Conservation (phyloP, 2,888 invertebrate genomes). For the Monochamus alternatus region DNA sequence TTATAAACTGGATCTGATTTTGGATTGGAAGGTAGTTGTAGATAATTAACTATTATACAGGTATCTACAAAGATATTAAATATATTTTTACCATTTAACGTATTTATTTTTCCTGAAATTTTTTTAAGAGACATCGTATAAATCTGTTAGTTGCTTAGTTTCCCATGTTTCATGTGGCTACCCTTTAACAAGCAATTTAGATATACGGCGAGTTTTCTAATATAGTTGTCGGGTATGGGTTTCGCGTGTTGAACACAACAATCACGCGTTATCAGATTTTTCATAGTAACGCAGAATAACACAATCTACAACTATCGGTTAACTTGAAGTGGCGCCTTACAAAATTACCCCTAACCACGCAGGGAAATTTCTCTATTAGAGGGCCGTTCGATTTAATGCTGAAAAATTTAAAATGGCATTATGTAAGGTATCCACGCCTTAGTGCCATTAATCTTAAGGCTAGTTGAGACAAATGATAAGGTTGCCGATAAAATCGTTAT, state of each 20-base stretch:
- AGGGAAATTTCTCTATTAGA: slow-evolving; percentile 59
- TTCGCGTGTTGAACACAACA: slow-evolving; percentile 49
- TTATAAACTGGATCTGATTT: no score
- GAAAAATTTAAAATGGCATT: not conserved
- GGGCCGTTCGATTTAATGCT: slow-evolving; percentile 10
- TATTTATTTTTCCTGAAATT: no score
- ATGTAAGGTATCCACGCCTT: no score
- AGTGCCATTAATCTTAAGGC: no score
- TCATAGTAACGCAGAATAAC: slow-evolving; percentile 58
- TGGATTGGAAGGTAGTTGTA: no score
- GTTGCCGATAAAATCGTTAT: no score
- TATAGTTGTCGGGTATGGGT: slow-evolving; percentile 48
- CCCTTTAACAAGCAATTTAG: slow-evolving; percentile 41
- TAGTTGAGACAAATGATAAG: no score
- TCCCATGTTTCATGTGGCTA: not conserved
- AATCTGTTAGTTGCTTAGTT: no score
- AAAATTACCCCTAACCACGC: slow-evolving; percentile 59
- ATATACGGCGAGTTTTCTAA: slow-evolving; percentile 42
- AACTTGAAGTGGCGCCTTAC: slow-evolving; percentile 60
- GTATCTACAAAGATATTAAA: no score
- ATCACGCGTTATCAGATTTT: slow-evolving; percentile 57
- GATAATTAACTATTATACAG: no score
- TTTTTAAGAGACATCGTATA: no score
- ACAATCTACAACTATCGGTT: slow-evolving; percentile 59
- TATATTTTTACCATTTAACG: no score